phyloP scores from a whole-genome alignment of 2,888 invertebrate species.

The Nasonia oneida region DNA sequence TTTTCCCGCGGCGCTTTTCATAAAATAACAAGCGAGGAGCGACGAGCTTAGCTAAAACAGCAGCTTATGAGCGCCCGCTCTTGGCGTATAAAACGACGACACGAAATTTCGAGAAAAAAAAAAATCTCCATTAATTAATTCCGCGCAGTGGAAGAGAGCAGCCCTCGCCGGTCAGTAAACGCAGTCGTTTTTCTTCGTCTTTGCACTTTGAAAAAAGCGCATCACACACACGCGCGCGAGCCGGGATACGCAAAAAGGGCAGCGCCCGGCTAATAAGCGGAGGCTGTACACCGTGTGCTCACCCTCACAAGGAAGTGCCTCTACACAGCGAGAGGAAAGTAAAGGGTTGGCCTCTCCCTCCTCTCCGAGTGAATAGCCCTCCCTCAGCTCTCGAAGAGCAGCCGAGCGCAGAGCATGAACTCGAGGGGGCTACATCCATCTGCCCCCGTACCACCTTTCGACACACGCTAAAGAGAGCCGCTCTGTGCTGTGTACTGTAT shows the following conservation, averaged over 20 bases:
- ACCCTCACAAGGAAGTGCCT: neutral
- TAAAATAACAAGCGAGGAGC: neutral
- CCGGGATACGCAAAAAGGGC: neutral
- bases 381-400: constrained; percentile 15
- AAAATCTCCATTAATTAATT: neutral
- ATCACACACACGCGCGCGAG: too few species aligned
- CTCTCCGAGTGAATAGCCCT: neutral
- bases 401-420: constrained; percentile 10
- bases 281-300: neutral
- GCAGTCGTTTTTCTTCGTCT: neutral
- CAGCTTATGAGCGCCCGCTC: neutral
- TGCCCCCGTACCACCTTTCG: neutral
- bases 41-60: constrained; percentile 2
- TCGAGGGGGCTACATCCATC: neutral
- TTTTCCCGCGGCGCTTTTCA: neutral
- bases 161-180: neutral
- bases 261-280: constrained; percentile 44
- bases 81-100: neutral
- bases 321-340: neutral
- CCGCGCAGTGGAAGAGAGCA: neutral
- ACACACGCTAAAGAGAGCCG: neutral
- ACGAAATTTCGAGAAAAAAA: neutral
- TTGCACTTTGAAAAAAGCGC: too few species aligned
- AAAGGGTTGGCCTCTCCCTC: neutral
- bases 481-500: too few species aligned